Conservation (phyloP, 2,888 invertebrate genomes). For the Hermaeophaga mercurialis region DNA sequence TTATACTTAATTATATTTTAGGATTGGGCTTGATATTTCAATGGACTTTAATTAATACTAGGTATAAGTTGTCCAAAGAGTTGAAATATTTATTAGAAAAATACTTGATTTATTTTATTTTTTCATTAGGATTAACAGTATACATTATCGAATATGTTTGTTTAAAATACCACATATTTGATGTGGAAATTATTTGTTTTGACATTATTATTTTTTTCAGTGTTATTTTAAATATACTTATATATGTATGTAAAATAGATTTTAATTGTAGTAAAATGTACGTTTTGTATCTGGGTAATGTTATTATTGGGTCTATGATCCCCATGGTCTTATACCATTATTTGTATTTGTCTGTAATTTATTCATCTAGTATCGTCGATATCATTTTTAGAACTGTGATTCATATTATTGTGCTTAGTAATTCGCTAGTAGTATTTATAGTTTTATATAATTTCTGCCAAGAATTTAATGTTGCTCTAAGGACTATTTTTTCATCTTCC, state of each 20-base stretch:
- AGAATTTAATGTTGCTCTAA: constrained; percentile 22
- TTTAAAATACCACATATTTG: background rate
- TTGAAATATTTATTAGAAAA: background rate
- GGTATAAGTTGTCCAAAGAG: constrained; percentile 3
- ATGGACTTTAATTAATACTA: constrained; percentile 4
- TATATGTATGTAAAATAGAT: background rate
- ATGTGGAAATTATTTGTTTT: background rate
- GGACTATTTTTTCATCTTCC: background rate
- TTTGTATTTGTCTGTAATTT: constrained; percentile 6
- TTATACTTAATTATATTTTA: constrained; percentile 14
- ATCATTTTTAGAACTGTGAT: constrained; percentile 9
- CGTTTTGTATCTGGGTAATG: constrained; percentile 15
- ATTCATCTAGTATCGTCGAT: constrained; percentile 6
- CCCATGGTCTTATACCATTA: constrained; percentile 19
- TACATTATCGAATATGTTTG: constrained; percentile 13
- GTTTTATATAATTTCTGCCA: constrained; percentile 21
- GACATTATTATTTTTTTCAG: constrained; percentile 1
- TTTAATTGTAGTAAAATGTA: background rate
- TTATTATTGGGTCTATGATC: constrained; percentile 5
- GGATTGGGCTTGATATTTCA: constrained; percentile 6
- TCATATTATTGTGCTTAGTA: constrained; percentile 8
- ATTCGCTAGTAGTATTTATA: constrained; percentile 12
- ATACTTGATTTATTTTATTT: constrained; percentile 8
- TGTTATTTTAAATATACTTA: constrained; percentile 17
- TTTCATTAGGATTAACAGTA: constrained; percentile 2